These are phyloP conservation scores for Heterocephalus glaber DNA, from an alignment of 2,113 vertebrate species.

Conservation along the genomic window DNA sequence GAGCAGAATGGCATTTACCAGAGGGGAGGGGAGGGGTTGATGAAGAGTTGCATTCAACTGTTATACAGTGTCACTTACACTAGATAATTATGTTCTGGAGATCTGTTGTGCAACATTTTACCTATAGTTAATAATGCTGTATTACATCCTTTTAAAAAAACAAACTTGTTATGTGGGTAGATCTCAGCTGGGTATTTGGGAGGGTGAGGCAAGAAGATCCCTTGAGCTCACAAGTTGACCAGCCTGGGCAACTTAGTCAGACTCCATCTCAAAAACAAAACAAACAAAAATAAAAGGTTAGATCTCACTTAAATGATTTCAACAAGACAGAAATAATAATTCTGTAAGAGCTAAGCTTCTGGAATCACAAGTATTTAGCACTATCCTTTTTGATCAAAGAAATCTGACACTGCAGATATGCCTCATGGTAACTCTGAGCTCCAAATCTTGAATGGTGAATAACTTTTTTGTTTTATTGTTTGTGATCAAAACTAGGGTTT, in stretches of 20 bases:
- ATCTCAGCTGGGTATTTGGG: background rate
- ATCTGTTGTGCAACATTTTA: background rate
- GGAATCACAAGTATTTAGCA: background rate
- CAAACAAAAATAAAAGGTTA: background rate
- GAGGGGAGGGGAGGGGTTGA: background rate
- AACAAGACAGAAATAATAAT: background rate
- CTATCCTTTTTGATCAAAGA: background rate
- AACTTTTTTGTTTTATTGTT: background rate
- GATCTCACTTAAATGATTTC: background rate
- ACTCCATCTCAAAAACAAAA: background rate
- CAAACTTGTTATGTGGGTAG: background rate
- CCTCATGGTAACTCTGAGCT: background rate
- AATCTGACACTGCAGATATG: background rate
- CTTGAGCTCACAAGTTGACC: background rate
- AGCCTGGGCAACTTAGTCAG: background rate
- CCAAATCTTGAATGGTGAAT: background rate
- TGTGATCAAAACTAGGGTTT: background rate
- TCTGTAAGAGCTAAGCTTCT: background rate
- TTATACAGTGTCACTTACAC: background rate
- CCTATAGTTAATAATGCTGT: background rate
- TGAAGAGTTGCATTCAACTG: background rate
- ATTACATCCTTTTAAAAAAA: background rate
- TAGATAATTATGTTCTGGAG: background rate
- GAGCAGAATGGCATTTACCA: background rate
- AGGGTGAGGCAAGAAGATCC: background rate